phyloP scores from a whole-genome alignment of 2,888 invertebrate genomes.

The Fabriciana adippe region DNA sequence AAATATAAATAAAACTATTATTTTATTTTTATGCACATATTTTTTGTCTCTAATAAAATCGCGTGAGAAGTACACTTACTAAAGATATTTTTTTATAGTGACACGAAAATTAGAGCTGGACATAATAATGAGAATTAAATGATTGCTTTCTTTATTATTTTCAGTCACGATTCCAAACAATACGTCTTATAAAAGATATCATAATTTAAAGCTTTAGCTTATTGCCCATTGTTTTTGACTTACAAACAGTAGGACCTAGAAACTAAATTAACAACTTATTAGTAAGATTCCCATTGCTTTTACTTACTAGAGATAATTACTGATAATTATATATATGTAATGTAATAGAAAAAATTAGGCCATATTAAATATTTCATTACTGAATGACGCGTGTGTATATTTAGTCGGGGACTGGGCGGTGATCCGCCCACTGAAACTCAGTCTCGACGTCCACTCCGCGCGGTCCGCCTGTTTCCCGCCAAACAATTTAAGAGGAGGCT shows the following conservation, averaged over 20 bases:
- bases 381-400: conserved; percentile 62
- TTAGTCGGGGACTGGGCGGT: conserved; percentile 61
- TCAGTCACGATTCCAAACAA: conserved; percentile 1
- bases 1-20: too few species aligned
- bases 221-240: background rate
- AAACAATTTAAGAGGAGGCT: too few species aligned
- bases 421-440: conserved; percentile 76
- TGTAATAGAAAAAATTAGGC: conserved; percentile 40
- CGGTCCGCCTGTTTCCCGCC: conserved; percentile 78
- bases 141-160: conserved; percentile 4
- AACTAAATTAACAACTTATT: background rate
- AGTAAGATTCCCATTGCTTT: background rate
- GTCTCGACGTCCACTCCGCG: conserved; percentile 82
- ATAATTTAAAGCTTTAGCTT: background rate
- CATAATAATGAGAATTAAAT: conserved; percentile 3
- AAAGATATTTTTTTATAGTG: background rate
- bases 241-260: background rate
- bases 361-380: conserved; percentile 54
- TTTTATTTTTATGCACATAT: background rate
- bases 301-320: background rate
- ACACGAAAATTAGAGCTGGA: conserved; percentile 1
- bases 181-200: background rate
- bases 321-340: background rate
- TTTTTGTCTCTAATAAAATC: background rate
- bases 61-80: background rate